A percentile compares a stretch with the other conserved stretches of the same genome.
phyloP scores from a whole-genome alignment of 2,888 invertebrate species.

The Spilarctia lutea region DNA sequence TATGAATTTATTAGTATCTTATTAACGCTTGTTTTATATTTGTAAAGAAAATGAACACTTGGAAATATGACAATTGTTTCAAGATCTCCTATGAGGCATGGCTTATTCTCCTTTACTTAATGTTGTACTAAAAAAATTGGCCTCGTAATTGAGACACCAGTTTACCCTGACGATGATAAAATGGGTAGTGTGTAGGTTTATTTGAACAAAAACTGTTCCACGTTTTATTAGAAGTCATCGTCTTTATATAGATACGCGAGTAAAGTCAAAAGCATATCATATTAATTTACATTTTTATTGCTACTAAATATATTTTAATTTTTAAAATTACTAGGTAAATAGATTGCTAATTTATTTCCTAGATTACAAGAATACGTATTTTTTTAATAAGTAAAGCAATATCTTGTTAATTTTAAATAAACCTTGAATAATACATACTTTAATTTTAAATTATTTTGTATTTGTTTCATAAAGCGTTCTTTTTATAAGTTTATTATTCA shows the following conservation, averaged over 20 bases:
- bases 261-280: not conserved
- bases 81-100: not conserved
- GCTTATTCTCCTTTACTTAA: not conserved
- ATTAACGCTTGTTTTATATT: not conserved
- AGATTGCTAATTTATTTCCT: not conserved
- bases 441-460: not conserved
- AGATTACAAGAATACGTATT: not conserved
- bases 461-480: not conserved
- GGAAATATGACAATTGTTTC: not conserved
- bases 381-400: not conserved
- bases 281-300: not conserved
- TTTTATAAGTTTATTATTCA: not conserved
- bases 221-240: not conserved
- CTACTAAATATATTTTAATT: not conserved
- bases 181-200: not conserved
- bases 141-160: not conserved
- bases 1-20: not conserved
- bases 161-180: not conserved
- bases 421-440: not conserved
- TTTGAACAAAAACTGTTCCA: not conserved
- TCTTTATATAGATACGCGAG: not conserved
- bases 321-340: not conserved
- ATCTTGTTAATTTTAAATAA: not conserved
- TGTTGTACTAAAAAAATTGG: not conserved
- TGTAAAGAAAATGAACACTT: not conserved